These are phyloP conservation scores for Hypolimnas misippus DNA, from an alignment of 2,888 invertebrate genomes.

Conservation along the genomic window DNA sequence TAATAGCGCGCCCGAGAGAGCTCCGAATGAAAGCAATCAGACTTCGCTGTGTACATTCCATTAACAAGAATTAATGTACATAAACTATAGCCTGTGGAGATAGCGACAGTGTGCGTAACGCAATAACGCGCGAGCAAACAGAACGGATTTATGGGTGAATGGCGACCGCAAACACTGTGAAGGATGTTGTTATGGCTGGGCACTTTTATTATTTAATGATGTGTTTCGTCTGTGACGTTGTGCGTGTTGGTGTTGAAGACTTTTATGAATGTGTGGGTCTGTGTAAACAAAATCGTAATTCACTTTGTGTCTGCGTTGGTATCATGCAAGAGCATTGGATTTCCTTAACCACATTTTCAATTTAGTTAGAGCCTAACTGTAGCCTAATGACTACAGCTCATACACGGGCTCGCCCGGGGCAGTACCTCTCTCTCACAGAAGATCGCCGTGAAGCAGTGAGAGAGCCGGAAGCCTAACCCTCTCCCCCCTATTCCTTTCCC, in stretches of 20 bases:
- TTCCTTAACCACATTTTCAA: no score
- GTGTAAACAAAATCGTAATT: background rate
- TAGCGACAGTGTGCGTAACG: constrained; percentile 8
- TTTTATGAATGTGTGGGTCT: background rate
- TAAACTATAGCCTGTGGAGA: constrained; percentile 8
- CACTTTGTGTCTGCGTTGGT: background rate
- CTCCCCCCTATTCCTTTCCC: no score
- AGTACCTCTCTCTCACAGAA: no score
- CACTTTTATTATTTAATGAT: background rate
- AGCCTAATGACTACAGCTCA: no score
- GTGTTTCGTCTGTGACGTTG: background rate
- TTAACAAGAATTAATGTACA: constrained; percentile 41
- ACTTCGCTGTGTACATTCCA: constrained; percentile 40
- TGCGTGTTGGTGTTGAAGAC: background rate
- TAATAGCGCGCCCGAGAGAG: constrained; percentile 37
- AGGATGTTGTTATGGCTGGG: background rate
- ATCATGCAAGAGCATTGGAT: background rate
- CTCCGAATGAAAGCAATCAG: constrained; percentile 38
- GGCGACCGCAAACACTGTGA: constrained; percentile 12
- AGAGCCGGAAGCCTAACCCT: no score
- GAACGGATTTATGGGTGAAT: constrained; percentile 17
- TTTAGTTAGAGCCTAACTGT: no score
- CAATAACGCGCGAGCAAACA: constrained; percentile 6
- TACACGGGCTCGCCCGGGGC: no score
- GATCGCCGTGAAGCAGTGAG: no score